Evolutionary conservation across 2,113 vertebrate genomes (phyloP), one percentile per base, ranked within the genome.

Genomic region (Equus quagga): DNA sequence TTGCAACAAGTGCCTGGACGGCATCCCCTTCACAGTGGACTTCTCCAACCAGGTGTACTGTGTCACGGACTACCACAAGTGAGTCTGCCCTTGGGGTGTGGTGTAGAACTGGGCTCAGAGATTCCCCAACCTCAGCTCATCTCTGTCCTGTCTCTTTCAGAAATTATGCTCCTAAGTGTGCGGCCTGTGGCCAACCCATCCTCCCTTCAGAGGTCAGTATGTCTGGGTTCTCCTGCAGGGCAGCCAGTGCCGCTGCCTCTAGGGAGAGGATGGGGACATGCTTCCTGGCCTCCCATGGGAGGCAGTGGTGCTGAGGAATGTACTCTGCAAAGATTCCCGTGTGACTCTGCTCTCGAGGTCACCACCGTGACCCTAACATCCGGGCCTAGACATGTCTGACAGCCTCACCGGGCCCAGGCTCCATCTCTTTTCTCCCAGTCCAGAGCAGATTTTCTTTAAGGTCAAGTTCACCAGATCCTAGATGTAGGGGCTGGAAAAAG

Each of bases 51-150:
- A 99, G 94, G 99, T 99, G 98, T 99, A 99, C 98, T 99, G 99
- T n/a, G 99, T 99, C 21, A 98, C 99, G 0, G 99, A 99, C 98
- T 99, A 99, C 98, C 99, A 99, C 98, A 99, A 99, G 99, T 98
- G 92, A 98, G 97, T 98, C 58, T 1, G 0, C 5, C 44, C 19
- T 5, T 1, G 44, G 60, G 60, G 2, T 12, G 1, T 3, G 1
- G 49, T 60, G 46, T 56, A 60, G 91, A 51, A 6, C 62, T n/a
- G 69, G 46, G 89, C 51, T 67, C 49, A 3, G 73, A 83, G 44
- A 1, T 46, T 58, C 69, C 78, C 73, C 51, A 64, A 0, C 67
- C 58, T 65, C 58, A 17, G 67, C 80, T 97, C 21, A 80, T 33
- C 31, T 89, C 92, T 76, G 76, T n/a, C 23, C 14, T 92, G 96